Base-by-base conservation (phyloP, 2,113 vertebrate species). In the Cacatua alba region DNA sequence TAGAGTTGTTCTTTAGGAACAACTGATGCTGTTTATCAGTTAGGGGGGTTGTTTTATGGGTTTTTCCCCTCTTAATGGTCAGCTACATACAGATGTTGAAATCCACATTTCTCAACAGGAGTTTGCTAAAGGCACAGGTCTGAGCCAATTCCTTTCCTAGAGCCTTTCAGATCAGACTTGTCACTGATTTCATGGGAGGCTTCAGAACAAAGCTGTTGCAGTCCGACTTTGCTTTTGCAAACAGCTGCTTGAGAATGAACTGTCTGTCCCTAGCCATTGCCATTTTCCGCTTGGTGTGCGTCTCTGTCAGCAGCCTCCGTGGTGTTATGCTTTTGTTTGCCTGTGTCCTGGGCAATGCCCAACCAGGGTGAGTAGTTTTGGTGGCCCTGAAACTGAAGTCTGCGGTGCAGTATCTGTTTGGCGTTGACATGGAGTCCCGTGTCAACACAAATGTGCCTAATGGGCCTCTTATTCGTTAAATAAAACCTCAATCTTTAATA, bases 241-340 rank as follows among this genome's bases (percentile, higher is more conserved):
- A 64, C 18, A 60, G 48, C 52, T 91, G 28, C 39, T 65, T 84
- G 62, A 37, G 91, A 93, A 84, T 51, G 15, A 71, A 67, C 71
- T 29, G 39, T 28, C 62, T 91, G 57, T 84, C 52, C 48, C 10
- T 65, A 86, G 81, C 67, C 4, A 1, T 20, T 84, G 29, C 70
- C 2, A 1, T 72, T 69, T 67, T 52, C 57, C 44, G 13, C 31
- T 80, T 62, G 69, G 44, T 23, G 51, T 35, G 25, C 33, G 25
- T 19, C n/a, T 60, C 52, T 86, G 69, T 23, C 51, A 65, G 68
- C 83, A 94, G 43, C 46, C 39, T 86, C n/a, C 15, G 1, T 11
- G 69, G 28, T 28, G 37, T 65, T 35, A 16, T 0, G 6, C 2
- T 37, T 72, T 44, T 78, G 39, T 43, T 78, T 86, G 67, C 52